Conservation (phyloP, 2,797 vertebrate species). For the Acanthornis magna region DNA sequence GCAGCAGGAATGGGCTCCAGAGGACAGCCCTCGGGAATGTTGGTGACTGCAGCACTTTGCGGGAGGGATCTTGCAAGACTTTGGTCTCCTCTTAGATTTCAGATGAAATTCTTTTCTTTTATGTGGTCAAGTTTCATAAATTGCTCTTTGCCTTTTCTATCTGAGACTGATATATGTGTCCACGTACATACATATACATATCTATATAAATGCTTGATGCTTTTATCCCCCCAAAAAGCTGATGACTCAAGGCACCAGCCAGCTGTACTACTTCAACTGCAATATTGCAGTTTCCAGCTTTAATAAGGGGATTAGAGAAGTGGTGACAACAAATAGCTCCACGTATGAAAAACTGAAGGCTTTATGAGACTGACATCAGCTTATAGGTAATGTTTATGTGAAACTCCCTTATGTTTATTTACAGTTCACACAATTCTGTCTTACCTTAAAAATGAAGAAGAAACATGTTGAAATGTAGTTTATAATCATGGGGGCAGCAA, state of each 20-base stretch:
- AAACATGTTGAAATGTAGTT: not conserved
- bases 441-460: not conserved
- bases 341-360: not conserved
- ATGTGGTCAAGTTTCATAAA: not conserved
- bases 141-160: not conserved
- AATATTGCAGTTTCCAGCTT: not conserved
- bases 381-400: not conserved
- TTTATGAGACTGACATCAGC: not conserved
- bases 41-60: not conserved
- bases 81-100: not conserved
- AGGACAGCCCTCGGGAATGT: rapidly evolving
- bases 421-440: not conserved
- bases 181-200: rapidly evolving
- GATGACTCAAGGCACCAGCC: not conserved
- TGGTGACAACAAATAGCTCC: not conserved
- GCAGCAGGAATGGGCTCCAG: not conserved
- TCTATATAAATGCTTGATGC: not conserved
- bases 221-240: not conserved
- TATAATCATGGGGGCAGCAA: not conserved
- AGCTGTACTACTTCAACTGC: not conserved
- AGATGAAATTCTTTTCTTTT: not conserved
- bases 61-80: not conserved
- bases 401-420: not conserved
- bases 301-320: not conserved
- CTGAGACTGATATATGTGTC: not conserved